Conservation (phyloP, 2,797 vertebrate genomes). For the Thamnophis elegans region DNA sequence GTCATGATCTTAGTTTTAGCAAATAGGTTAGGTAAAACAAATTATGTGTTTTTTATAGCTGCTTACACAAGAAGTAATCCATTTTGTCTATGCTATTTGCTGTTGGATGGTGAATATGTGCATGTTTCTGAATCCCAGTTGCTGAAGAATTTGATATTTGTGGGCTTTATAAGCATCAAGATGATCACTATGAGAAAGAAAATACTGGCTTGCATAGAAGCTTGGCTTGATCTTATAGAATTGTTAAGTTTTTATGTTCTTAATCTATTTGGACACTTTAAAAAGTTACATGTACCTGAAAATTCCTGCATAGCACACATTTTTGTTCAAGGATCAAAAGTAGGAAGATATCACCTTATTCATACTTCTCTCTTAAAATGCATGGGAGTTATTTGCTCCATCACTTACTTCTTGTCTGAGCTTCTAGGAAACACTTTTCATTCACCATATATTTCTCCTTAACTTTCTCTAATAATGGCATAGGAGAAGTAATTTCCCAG, state of each 20-base stretch:
- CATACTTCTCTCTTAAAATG: slow-evolving; percentile 12
- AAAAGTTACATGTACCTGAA: too few species aligned
- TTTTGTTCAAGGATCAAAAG: neutral
- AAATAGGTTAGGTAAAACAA: neutral
- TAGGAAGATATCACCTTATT: slow-evolving; percentile 2
- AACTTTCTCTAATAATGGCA: slow-evolving; percentile 17
- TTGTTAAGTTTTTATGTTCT: neutral
- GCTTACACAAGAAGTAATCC: neutral
- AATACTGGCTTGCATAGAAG: neutral
- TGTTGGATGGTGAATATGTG: neutral
- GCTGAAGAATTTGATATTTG: neutral
- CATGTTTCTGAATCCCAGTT: neutral
- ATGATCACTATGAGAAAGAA: neutral
- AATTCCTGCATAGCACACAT: neutral
- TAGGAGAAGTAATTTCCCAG: slow-evolving; percentile 26
- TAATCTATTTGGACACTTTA: neutral
- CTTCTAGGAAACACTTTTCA: slow-evolving; percentile 14
- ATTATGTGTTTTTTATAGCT: neutral
- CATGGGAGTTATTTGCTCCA: neutral
- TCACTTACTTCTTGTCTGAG: slow-evolving; percentile 5
- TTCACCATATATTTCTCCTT: slow-evolving; percentile 23
- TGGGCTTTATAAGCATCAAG: neutral
- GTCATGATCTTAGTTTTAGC: too few species aligned
- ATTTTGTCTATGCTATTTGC: neutral
- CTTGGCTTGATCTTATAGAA: neutral